Conservation (phyloP, 2,888 invertebrate genomes). For the Trichacis sp. region DNA sequence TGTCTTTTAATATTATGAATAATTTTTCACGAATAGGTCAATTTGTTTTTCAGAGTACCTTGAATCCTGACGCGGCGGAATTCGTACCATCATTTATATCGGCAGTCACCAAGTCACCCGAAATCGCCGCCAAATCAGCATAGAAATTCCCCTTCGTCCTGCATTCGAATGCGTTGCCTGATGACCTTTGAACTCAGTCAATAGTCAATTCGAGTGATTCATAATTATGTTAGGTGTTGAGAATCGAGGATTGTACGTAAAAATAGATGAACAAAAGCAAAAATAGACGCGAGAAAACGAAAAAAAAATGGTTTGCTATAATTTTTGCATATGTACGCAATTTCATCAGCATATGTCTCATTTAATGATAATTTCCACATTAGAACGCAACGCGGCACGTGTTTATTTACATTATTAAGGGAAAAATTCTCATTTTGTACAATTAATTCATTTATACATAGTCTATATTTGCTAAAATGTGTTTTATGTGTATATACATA, state of each 20-base stretch:
- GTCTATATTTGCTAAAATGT: constrained; percentile 9
- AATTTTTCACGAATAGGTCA: background rate
- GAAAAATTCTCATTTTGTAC: constrained; percentile 3
- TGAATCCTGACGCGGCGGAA: constrained; percentile 89
- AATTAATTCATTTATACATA: constrained; percentile 14
- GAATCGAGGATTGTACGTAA: constrained; percentile 42
- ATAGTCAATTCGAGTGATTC: constrained; percentile 52
- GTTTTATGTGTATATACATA: constrained; percentile 4
- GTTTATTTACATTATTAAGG: constrained; percentile 10
- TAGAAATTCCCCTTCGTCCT: constrained; percentile 53
- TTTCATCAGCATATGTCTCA: background rate
- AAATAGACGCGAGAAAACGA: constrained; percentile 17
- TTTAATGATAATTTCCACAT: constrained; percentile 1
- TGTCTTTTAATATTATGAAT: no score
- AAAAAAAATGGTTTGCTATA: constrained; percentile 6
- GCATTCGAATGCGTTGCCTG: constrained; percentile 49
- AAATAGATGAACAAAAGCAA: constrained; percentile 34
- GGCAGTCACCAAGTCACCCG: constrained; percentile 56
- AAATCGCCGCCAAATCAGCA: constrained; percentile 62
- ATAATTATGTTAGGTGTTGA: constrained; percentile 55
- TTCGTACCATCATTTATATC: constrained; percentile 76
- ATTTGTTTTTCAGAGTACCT: constrained; percentile 74
- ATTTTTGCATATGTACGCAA: constrained; percentile 18
- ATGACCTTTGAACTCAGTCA: constrained; percentile 49
- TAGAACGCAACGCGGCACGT: background rate